Evolutionary conservation across 2,888 invertebrate genomes (phyloP).

Genomic region (Drosophila kuntzei): DNA sequence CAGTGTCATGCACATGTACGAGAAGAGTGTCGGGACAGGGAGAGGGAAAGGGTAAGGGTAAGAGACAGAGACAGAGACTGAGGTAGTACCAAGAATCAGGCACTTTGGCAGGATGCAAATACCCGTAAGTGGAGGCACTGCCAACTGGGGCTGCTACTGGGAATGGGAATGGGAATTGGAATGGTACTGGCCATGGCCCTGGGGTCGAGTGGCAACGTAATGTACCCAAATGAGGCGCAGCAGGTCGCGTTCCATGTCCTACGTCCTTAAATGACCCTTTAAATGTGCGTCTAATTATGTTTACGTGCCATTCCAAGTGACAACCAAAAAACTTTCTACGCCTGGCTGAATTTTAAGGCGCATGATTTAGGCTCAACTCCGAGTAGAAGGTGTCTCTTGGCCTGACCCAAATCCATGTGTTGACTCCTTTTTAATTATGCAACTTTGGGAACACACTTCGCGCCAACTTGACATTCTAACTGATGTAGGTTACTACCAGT

Average conservation of each 20-base stretch:
- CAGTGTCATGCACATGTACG: constrained; percentile 64
- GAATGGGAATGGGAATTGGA: neutral
- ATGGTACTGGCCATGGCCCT: constrained; percentile 38
- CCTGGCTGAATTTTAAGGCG: constrained; percentile 66
- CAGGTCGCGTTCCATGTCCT: constrained; percentile 30
- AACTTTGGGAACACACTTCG: constrained; percentile 51
- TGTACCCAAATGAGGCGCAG: constrained; percentile 33
- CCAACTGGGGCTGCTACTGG: constrained; percentile 14
- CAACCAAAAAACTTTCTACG: constrained; percentile 45
- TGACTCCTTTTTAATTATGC: constrained; percentile 71
- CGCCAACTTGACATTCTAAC: constrained; percentile 46
- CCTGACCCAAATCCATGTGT: constrained; percentile 69
- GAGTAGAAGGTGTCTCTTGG: constrained; percentile 5
- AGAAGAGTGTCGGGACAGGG: neutral
- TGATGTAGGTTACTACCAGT: constrained; percentile 32
- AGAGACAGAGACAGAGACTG: constrained; percentile 9
- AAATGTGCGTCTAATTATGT: constrained; percentile 79
- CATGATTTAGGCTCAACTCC: constrained; percentile 31
- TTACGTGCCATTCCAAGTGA: constrained; percentile 65
- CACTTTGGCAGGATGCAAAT: constrained; percentile 70
- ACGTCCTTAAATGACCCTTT: constrained; percentile 74
- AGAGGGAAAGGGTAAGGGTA: neutral
- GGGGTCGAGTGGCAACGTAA: constrained; percentile 53
- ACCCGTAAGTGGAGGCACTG: constrained; percentile 56
- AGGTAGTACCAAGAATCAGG: constrained; percentile 26